Percentiles rank a stretch among this genome's conserved stretches.
Conservation (phyloP, 2,888 invertebrate species). For the Dione vanillae region DNA sequence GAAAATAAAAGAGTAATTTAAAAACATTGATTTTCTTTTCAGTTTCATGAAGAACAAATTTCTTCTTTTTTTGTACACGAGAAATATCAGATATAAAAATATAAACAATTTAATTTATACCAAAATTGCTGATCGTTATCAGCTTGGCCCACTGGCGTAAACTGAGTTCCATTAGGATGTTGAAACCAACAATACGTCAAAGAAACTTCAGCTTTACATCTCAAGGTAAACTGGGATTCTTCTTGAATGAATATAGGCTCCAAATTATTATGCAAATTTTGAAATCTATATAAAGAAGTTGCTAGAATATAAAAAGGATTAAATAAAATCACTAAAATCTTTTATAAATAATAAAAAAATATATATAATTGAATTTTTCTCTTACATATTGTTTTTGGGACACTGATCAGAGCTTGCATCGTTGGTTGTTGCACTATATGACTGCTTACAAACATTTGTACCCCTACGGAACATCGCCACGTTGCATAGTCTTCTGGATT, state of each 20-base stretch:
- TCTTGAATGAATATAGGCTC: conserved; percentile 63
- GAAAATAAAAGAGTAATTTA: too few relatives aligned
- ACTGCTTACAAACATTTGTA: conserved; percentile 59
- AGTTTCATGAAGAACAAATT: too few relatives aligned
- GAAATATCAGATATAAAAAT: too few relatives aligned
- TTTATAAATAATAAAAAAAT: background rate
- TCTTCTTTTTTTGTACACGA: too few relatives aligned
- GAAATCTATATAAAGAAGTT: conserved; percentile 28
- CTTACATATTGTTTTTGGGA: conserved; percentile 50
- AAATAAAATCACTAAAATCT: background rate
- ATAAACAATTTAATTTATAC: too few relatives aligned
- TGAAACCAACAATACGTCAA: conserved; percentile 78
- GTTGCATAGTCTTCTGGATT: conserved; percentile 64
- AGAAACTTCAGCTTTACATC: conserved; percentile 65
- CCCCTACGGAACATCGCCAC: conserved; percentile 80
- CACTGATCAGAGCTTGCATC: conserved; percentile 72
- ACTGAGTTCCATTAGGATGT: conserved; percentile 73
- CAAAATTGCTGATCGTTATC: conserved; percentile 62
- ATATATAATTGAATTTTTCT: conserved; percentile 1
- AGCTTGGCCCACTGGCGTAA: conserved; percentile 60
- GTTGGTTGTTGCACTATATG: conserved; percentile 57
- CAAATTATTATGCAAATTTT: conserved; percentile 36
- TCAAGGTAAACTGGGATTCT: conserved; percentile 60
- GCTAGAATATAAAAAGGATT: background rate
- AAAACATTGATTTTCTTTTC: too few relatives aligned